A percentile compares a stretch with the other conserved stretches of the same genome.
Conservation (phyloP, 1,140 invertebrate genomes). For the Habropoda laboriosa region DNA sequence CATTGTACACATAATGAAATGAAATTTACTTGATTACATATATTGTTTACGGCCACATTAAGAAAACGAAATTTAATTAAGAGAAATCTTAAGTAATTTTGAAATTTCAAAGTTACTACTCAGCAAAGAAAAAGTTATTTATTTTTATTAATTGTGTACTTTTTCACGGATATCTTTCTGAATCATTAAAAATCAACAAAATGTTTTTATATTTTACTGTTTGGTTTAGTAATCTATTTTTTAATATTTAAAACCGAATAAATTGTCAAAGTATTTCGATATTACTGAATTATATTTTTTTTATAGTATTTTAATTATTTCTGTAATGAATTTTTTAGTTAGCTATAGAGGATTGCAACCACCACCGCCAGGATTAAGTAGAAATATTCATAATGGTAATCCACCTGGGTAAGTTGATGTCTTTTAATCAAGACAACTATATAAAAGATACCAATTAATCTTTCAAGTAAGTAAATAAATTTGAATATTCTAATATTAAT, state of each 20-base stretch:
- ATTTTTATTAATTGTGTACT: not conserved
- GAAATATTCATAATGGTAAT: conserved; percentile 79
- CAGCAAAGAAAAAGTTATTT: not conserved
- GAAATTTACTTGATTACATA: no score
- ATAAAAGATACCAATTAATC: not conserved
- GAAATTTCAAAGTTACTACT: no score
- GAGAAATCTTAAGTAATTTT: no score
- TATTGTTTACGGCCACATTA: no score
- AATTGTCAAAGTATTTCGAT: no score
- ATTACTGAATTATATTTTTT: no score
- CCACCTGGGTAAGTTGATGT: conserved; percentile 74
- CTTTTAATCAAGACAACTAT: not conserved
- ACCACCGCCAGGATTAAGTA: conserved; percentile 76
- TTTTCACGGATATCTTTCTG: not conserved
- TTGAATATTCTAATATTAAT: not conserved
- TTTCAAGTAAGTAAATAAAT: not conserved
- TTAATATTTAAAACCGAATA: no score
- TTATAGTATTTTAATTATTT: no score
- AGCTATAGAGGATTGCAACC: conserved; percentile 78
- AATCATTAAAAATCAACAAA: not conserved
- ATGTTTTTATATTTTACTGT: no score
- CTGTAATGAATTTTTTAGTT: conserved; percentile 64
- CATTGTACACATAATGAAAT: not conserved
- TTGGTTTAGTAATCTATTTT: no score
- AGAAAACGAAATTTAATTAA: not conserved